Evolutionary conservation across 2,888 invertebrate species (phyloP).

Genomic region (Dynastes tityus): DNA sequence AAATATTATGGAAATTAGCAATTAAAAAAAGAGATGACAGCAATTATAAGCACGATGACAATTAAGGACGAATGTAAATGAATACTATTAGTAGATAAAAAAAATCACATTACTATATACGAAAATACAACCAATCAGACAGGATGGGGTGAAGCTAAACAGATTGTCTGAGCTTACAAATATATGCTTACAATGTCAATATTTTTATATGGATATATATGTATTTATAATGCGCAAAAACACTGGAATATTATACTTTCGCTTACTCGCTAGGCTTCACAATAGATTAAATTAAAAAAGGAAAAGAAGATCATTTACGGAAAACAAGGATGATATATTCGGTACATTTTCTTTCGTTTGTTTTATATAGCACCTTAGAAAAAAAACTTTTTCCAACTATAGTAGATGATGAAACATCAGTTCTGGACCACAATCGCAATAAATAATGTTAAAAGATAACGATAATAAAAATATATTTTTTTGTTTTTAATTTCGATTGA

Average conservation of each 20-base stretch:
- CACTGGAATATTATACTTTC: constrained; percentile 31
- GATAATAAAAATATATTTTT: too few relatives aligned
- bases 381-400: background rate
- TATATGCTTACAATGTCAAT: background rate
- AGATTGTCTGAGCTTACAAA: constrained; percentile 33
- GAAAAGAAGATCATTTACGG: background rate
- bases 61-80: background rate
- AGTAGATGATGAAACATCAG: too few relatives aligned
- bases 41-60: background rate
- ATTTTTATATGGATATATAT: background rate
- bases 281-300: background rate
- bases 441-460: too few relatives aligned
- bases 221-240: constrained; percentile 16
- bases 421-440: too few relatives aligned
- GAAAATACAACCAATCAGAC: constrained; percentile 8
- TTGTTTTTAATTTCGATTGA: too few relatives aligned
- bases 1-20: constrained; percentile 5
- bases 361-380: constrained; percentile 26
- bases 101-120: constrained; percentile 28
- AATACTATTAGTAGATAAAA: constrained; percentile 12
- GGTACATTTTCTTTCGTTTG: background rate
- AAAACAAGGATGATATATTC: too few relatives aligned
- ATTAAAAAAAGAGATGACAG: background rate
- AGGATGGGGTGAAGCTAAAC: constrained; percentile 12
- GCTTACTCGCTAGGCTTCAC: background rate